Conservation (phyloP, 2,113 vertebrate genomes). For the Calonectris borealis region DNA sequence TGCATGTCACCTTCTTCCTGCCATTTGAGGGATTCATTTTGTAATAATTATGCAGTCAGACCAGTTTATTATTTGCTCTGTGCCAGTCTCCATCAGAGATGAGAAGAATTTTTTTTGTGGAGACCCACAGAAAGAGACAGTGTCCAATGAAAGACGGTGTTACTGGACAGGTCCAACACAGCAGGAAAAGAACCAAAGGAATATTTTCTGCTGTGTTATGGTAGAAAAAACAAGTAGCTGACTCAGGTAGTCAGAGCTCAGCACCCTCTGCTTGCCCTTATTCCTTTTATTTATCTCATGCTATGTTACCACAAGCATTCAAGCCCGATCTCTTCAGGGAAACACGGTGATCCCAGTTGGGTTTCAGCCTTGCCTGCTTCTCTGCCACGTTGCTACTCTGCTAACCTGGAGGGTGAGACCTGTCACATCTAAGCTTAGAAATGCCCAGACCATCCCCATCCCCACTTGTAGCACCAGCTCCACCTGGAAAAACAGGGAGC, state of each 20-base stretch:
- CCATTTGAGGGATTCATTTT: not conserved
- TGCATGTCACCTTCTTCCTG: not conserved
- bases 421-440: not conserved
- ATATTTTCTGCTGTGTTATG: not conserved
- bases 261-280: not conserved
- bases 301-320: not conserved
- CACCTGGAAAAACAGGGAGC: not conserved
- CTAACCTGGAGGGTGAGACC: not conserved
- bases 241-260: not conserved
- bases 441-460: not conserved
- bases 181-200: not conserved
- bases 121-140: not conserved
- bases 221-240: not conserved
- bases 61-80: not conserved
- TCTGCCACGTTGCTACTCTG: not conserved
- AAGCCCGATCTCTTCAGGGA: not conserved
- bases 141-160: not conserved
- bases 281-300: not conserved
- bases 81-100: not conserved
- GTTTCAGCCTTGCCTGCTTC: not conserved
- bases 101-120: not conserved
- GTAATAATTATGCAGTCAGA: not conserved
- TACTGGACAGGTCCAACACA: not conserved
- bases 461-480: not conserved
- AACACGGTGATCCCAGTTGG: accelerated